Conservation (phyloP, 2,888 invertebrate species). For the Luperina testacea region DNA sequence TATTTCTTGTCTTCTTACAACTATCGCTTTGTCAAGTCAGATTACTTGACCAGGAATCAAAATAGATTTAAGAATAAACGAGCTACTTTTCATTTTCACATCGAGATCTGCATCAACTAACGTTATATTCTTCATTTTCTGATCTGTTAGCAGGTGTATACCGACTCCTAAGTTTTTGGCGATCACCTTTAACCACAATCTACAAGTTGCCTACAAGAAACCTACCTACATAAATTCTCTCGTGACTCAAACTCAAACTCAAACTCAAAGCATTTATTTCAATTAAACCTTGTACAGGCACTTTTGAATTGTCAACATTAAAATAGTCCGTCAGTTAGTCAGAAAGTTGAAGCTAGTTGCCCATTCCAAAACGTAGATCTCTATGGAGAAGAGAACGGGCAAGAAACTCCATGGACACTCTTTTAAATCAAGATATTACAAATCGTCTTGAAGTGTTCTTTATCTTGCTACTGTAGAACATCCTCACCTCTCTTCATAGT, state of each 20-base stretch:
- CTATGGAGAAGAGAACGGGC: no score
- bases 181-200: background rate
- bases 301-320: no score
- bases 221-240: background rate
- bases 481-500: conserved; percentile 4
- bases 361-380: no score
- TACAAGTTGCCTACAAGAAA: background rate
- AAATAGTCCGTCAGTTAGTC: no score
- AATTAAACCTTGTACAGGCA: no score
- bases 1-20: background rate
- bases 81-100: background rate
- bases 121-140: background rate
- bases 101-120: no score
- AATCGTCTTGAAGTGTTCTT: background rate
- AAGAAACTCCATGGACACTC: no score
- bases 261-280: no score
- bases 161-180: background rate
- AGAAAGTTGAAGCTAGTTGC: no score
- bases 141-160: background rate
- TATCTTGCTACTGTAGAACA: conserved; percentile 22
- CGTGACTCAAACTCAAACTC: no score
- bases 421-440: no score
- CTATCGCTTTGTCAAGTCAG: background rate
- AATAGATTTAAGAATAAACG: background rate
- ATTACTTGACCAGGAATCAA: background rate